Percentiles rank a stretch among this genome's conserved stretches.
These are phyloP conservation scores for Pangasius macronema DNA, from an alignment of 2,797 vertebrate genomes.

Conservation along the genomic window DNA sequence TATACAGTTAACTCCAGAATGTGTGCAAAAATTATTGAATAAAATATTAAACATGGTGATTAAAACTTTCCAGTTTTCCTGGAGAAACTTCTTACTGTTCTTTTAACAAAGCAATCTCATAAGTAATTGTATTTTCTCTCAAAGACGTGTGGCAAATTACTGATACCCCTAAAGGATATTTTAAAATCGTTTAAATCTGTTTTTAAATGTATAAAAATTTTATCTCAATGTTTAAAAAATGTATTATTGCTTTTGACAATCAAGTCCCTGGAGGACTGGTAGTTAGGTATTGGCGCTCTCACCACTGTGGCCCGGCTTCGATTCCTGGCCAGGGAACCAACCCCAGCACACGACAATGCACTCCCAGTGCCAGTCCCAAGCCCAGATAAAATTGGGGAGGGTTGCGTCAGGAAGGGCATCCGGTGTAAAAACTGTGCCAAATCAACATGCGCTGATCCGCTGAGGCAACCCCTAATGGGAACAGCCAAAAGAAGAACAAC, in stretches of 20 bases:
- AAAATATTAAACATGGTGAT: neutral
- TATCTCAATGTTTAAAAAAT: neutral
- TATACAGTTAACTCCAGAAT: neutral
- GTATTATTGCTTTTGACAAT: neutral
- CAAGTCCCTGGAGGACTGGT: no score
- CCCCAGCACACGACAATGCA: no score
- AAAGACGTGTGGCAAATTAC: neutral
- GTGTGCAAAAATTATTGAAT: neutral
- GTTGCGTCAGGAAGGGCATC: no score
- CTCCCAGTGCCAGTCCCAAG: no score
- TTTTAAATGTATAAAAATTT: neutral
- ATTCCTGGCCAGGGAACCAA: no score
- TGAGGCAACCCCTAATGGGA: no score
- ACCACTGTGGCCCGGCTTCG: no score
- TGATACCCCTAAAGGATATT: neutral
- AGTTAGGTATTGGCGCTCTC: no score
- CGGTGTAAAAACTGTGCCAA: no score
- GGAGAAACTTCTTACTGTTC: neutral
- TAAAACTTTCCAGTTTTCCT: neutral
- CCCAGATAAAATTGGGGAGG: no score
- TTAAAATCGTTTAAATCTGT: neutral
- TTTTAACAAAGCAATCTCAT: neutral
- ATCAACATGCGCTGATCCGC: no score
- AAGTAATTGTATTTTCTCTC: neutral
- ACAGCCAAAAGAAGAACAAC: no score